phyloP scores from a whole-genome alignment of 92 coral and sea anemone genomes.

The Pocillopora meandrina region DNA sequence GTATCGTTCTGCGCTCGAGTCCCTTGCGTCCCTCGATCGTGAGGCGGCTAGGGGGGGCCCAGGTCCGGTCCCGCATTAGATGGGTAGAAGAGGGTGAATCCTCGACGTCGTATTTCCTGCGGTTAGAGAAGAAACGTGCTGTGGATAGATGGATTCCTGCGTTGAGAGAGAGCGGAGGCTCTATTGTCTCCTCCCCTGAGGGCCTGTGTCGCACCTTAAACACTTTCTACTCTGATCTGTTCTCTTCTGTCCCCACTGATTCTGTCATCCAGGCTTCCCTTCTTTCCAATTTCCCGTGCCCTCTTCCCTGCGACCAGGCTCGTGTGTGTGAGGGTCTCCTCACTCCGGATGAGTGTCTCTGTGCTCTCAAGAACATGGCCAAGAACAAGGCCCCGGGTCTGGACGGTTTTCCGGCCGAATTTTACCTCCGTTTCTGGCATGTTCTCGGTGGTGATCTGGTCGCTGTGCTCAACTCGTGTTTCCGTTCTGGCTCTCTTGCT shows the following conservation, averaged over 20 bases:
- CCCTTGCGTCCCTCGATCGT: no score
- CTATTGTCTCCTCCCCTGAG: no score
- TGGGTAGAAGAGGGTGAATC: constrained; percentile 51
- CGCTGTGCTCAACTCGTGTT: constrained; percentile 1
- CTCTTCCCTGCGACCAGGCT: not conserved
- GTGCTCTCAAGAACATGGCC: constrained; percentile 46
- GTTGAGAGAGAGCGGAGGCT: not conserved
- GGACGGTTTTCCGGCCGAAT: constrained; percentile 69
- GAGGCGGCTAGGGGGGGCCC: no score
- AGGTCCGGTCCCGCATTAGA: constrained; percentile 8
- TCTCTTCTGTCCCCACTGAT: not conserved
- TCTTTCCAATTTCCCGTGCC: not conserved
- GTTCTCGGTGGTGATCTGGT: constrained; percentile 55
- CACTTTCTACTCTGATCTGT: constrained; percentile 9
- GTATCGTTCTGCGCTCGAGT: no score
- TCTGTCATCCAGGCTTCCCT: constrained; percentile 8
- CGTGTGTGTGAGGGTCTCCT: constrained; percentile 51
- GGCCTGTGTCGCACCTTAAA: constrained; percentile 16
- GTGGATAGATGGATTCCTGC: constrained; percentile 4
- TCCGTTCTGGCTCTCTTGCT: constrained; percentile 1
- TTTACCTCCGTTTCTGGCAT: constrained; percentile 59
- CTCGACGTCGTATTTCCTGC: constrained; percentile 22
- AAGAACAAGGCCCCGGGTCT: constrained; percentile 47
- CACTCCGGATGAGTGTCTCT: constrained; percentile 23
- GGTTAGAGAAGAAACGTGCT: not conserved